Evolutionary conservation across 1,140 invertebrate species (phyloP).

Genomic region (Aleiodes sp.): DNA sequence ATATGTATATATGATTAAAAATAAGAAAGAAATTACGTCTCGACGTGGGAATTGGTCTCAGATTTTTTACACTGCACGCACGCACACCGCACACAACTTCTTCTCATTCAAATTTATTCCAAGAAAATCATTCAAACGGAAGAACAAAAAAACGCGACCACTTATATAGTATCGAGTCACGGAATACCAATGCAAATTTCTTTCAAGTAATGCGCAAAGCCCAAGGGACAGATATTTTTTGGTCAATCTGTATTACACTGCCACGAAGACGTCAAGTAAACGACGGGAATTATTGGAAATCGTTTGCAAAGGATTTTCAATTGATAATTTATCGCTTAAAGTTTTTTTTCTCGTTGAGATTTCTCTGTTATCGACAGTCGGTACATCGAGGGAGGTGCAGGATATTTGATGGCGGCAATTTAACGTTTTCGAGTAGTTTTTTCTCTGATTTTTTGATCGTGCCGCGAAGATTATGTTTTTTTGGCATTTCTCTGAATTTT

Average conservation of each 20-base stretch:
- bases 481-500: too few relatives aligned
- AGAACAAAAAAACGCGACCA: background rate
- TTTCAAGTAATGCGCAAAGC: background rate
- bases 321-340: background rate
- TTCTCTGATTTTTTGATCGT: too few relatives aligned
- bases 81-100: background rate
- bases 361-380: background rate
- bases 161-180: background rate
- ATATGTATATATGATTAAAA: too few relatives aligned
- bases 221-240: background rate
- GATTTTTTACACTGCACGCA: background rate
- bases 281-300: background rate
- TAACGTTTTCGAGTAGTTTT: too few relatives aligned
- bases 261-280: background rate
- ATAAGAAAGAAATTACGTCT: background rate
- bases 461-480: too few relatives aligned
- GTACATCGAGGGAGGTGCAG: background rate
- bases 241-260: background rate
- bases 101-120: constrained; percentile 9
- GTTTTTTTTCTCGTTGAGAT: background rate
- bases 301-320: background rate
- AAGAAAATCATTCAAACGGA: background rate
- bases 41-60: background rate
- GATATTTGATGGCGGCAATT: too few relatives aligned
- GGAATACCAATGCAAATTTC: background rate